Base-by-base conservation (phyloP, 2,888 invertebrate species). In the Anaspis maculata region DNA sequence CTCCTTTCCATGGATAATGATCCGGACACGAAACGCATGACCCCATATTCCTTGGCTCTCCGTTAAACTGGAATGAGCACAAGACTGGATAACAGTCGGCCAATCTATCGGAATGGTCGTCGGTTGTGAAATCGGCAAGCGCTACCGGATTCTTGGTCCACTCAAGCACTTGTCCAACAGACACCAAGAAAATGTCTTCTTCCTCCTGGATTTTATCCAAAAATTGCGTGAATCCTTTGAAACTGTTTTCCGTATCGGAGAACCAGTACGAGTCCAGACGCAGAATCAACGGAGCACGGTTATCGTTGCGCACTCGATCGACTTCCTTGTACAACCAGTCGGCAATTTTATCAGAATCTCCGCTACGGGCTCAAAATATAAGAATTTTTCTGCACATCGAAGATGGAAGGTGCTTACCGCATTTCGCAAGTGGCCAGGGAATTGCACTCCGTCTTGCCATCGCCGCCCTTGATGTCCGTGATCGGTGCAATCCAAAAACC, bases 401-500 rank as follows among this genome's bases (percentile, higher is more conserved):
- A n/a, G n/a, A n/a, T 19, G 19, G 19, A 19, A 19, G 9, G 9
- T 5, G 5, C 9, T 19, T 19, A 19, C 19, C 9, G 5, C 5
- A 6, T 6, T 19, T 19, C 5, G 19, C 24, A 24, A 10, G 68
- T 58, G 44, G 76, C 74, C 9, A 71, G 67, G 69, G 75, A 73
- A 1, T 74, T 65, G 54, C 80, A 81, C 7, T 71, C 65, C 10
- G 55, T 9, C n/a, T 19, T 44, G 1, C 61, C 63, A 2, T 60
- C 42, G 1, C 61, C 45, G 42, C 24, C 24, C 12, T 24, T 24
- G 24, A 24, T 24, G 24, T 73, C 67, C 1, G 76, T 56, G 62
- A 83, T 77, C 1, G 83, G 83, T 1, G 24, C 24, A 4, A 77
- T 73, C 83, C 82, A 84, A 24, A 73, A 57, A 0, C 76, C 76